Evolutionary conservation across 2,888 invertebrate species (phyloP).

Genomic region (Patella pellucida): DNA sequence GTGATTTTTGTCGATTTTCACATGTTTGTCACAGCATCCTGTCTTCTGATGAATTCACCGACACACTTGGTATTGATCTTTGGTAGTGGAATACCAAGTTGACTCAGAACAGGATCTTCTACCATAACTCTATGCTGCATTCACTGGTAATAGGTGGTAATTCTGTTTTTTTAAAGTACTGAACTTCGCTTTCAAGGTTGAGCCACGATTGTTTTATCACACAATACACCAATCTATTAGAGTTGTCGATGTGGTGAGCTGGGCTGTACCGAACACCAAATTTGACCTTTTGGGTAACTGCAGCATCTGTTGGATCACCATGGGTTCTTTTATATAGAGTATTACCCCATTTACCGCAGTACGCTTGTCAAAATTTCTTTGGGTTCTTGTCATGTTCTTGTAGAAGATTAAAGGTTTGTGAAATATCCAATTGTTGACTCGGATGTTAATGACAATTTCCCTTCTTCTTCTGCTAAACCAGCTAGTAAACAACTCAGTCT

Average conservation of each 20-base stretch:
- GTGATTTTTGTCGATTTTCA: too few species aligned
- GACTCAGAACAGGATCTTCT: background rate
- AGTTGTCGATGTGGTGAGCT: background rate
- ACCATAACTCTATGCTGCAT: background rate
- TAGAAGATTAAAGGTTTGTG: background rate
- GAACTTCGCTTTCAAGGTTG: background rate
- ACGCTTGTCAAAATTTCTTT: background rate
- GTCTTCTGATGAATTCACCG: background rate
- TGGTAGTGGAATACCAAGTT: background rate
- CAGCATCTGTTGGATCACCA: background rate
- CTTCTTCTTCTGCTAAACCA: background rate
- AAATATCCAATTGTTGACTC: too few species aligned
- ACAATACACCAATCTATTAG: background rate
- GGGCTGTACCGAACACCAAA: background rate
- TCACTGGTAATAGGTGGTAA: background rate
- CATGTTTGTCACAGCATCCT: too few species aligned
- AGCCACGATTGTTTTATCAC: background rate
- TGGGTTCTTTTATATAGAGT: background rate
- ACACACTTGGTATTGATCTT: background rate
- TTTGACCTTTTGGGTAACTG: background rate
- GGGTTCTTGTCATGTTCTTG: background rate
- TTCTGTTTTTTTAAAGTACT: background rate
- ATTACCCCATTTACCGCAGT: background rate
- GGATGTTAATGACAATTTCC: too few species aligned
- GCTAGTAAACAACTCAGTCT: background rate